Base-by-base conservation (phyloP, 2,888 invertebrate species). In the Rhamphomyia laevipes region DNA sequence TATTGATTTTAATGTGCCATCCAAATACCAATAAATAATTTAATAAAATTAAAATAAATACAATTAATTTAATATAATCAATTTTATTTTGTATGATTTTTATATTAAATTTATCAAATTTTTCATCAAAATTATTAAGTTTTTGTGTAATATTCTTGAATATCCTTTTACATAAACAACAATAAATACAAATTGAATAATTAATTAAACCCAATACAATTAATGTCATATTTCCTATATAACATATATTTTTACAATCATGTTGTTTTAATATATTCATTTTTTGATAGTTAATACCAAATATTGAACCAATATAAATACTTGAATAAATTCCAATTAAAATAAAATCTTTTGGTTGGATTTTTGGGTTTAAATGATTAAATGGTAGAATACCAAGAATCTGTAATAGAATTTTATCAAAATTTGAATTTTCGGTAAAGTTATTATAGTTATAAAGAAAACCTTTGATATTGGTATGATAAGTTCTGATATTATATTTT, bases 371-470 rank as follows among this genome's bases (percentile, higher is more conserved):
- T 15, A 6, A 13, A 27, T 42, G 27, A 49, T 66, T 63, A n/a
- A 66, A 55, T 2, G 68, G 69, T 35, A 66, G 58, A 0, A 67
- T 55, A 2, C 69, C 68, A 43, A 61, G 59, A 33, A 55, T 51
- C 66, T 67, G 45, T 2, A 49, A 55, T 15, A 17, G n/a, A 45
- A n/a, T 33, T 33, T 33, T 21, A 6, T 21, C 6, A 6, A 6
- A 21, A 21, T 4, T 21, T 21, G 21, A 21, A 21, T 4, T 21
- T 4, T 21, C 21, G 3, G 3, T 21, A 6, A 21, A 21, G 6
- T n/a, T 21, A 21, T 21, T 21, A n/a, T n/a, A n/a, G n/a, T n/a
- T n/a, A 4, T 21, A 21, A 27, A 27, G 9, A 5, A 27, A 27
- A 27, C 23, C 9, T 27, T 27, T 27, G 23, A 27, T 27, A 27